Base-by-base conservation (phyloP, 2,113 vertebrate genomes). In the Beaufortia kweichowensis region DNA sequence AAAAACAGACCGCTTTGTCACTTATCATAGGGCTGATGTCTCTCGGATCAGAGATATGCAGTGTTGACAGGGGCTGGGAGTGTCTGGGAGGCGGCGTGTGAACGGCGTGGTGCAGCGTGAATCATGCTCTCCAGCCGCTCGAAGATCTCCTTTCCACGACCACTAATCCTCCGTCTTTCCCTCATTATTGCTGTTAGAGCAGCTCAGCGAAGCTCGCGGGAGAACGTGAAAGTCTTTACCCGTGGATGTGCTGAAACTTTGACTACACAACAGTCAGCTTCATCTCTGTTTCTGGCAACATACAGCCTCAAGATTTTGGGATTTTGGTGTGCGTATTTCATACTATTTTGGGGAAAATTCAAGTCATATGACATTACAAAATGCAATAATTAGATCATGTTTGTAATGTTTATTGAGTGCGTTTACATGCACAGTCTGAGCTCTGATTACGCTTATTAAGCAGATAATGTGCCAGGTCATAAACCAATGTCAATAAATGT, bases 151-250 rank as follows among this genome's bases (percentile, higher is more conserved):
- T 71, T 81, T 87, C 72, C 17, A 79, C 83, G 86, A 90, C 91
- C 91, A 86, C 91, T 91, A 90, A 90, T 86, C 88, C 87, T 84
- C 85, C 85, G 87, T 89, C 87, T 86, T 87, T 89, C 84, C 84
- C 87, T 86, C 87, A 87, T 85, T 90, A 81, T 85, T 88, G 83
- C 88, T 87, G 87, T 88, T 88, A 84, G 89, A 84, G 72, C 86
- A 81, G 79, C 83, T 76, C 78, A 79, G 85, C 79, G 86, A 61
- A 75, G 43, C 21, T 60, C 46, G 53, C 77, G 84, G 57, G n/a
- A 66, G 70, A 85, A 86, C 84, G 88, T 87, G 84, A 89, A 85
- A 86, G 81, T 75, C 77, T 75, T 89, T 86, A 77, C 85, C 83
- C 79, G 65, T 85, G 77, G 84, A 80, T 71, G 76, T 78, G 86